Evolutionary conservation across 1,140 invertebrate species (phyloP), one percentile per base, ranked within the genome.

Genomic region (Drosophila pseudoananassae): DNA sequence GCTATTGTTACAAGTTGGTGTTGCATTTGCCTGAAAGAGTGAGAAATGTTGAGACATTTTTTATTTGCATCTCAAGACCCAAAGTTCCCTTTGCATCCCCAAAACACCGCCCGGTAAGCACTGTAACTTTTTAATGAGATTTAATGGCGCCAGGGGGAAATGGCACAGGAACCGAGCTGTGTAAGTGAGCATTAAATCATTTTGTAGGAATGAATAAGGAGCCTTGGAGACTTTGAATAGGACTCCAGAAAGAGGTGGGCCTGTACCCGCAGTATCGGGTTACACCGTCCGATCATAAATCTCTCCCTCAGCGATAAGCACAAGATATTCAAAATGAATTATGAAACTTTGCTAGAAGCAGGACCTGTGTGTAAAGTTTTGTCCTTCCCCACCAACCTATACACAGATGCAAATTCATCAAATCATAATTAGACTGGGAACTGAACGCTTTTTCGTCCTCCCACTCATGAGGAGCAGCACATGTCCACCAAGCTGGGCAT

Each of bases 121-220:
- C 68, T 20, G 43, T 43, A 85, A 85, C 82, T 85, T 85, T 85
- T 78, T 85, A 85, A 87, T 85, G 78, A 87, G 82, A 85, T 85
- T 85, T 82, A 85, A 85, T 87, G 82, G 82, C 78, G 82, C 82
- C 83, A 54, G 64, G 74, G 82, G 82, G 82, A 85, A 36, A 60
- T 20, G 56, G 51, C 58, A 56, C 74, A 57, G 74, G 75, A 81
- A 82, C 68, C 52, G 52, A 46, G 49, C 76, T 71, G 81, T 71
- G 81, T 71, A 87, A 87, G 82, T 75, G 83, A 78, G 82, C 78
- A 85, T 87, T 85, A 85, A 85, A 85, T 85, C 82, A 85, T 85
- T 72, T 77, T 63, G 75, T 46, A 49, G 59, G 56, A 45, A 25
- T 78, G 81, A 77, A 82, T 81, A 85, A 85, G 82, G 73, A 87